Percentiles rank a stretch among this genome's conserved stretches.
phyloP scores from a whole-genome alignment of 1,140 invertebrate species.

The Lerema accius region DNA sequence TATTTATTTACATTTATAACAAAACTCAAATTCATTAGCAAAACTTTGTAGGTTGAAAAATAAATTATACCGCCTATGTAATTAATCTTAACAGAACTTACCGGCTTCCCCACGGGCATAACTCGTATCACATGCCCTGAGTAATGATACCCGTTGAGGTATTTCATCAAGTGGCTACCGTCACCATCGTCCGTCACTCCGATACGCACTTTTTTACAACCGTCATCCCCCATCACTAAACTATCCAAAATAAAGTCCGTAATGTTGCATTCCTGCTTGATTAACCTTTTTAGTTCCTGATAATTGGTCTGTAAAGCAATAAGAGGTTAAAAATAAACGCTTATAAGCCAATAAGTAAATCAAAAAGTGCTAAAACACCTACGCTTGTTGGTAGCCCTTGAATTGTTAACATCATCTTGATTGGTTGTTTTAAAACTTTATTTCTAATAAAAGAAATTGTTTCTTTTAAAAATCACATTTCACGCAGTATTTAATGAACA shows the following conservation, averaged over 20 bases:
- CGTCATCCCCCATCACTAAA: constrained; percentile 50
- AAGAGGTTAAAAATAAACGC: constrained; percentile 18
- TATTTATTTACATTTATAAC: too few relatives aligned
- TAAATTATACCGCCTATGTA: too few relatives aligned
- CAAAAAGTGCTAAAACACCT: constrained; percentile 32
- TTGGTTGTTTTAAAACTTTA: background rate
- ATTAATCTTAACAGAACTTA: constrained; percentile 42
- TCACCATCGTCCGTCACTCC: constrained; percentile 60
- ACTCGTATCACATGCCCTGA: constrained; percentile 52
- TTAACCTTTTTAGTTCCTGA: constrained; percentile 59
- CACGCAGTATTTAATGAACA: constrained; percentile 2
- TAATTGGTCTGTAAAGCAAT: constrained; percentile 54
- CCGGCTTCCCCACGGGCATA: constrained; percentile 56
- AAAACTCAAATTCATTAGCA: too few relatives aligned
- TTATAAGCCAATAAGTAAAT: constrained; percentile 4
- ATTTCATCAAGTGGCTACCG: constrained; percentile 58
- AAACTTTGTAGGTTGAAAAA: too few relatives aligned
- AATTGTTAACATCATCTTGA: constrained; percentile 68
- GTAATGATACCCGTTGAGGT: constrained; percentile 58
- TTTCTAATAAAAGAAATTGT: background rate
- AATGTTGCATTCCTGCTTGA: constrained; percentile 65
- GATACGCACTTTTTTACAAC: constrained; percentile 62
- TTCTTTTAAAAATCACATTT: background rate
- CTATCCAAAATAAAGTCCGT: constrained; percentile 67
- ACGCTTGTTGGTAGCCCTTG: constrained; percentile 56